Evolutionary conservation across 2,113 vertebrate species (phyloP).

Genomic region (Carassius gibelio): DNA sequence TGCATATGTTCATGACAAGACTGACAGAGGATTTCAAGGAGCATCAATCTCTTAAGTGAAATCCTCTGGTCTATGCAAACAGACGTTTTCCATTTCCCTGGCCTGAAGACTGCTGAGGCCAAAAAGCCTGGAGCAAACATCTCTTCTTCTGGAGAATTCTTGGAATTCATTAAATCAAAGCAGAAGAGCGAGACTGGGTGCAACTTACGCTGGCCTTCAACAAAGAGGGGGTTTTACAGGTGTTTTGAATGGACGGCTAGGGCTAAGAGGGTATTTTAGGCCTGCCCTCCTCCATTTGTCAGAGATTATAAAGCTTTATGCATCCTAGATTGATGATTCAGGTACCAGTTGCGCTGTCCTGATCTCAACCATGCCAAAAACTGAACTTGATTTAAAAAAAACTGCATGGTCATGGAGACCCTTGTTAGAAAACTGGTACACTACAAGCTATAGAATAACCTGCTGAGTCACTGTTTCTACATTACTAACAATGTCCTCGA

Average conservation of each 20-base stretch:
- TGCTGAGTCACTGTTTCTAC: neutral
- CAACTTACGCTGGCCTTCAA: neutral
- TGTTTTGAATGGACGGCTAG: constrained; percentile 10
- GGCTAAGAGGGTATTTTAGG: neutral
- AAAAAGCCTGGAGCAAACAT: constrained; percentile 28
- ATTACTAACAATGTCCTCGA: neutral
- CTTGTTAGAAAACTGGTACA: neutral
- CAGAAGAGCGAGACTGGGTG: neutral
- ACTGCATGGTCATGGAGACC: neutral
- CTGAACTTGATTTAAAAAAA: neutral
- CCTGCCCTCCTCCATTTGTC: neutral
- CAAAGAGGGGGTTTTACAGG: neutral
- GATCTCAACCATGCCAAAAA: neutral
- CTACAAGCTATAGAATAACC: neutral
- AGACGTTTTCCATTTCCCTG: constrained; percentile 24
- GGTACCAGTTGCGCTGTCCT: neutral
- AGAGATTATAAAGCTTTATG: neutral
- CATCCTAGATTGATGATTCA: constrained; percentile 4
- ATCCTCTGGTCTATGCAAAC: constrained; percentile 10
- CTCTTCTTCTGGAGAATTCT: constrained; percentile 16
- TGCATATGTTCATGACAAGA: constrained; percentile 24
- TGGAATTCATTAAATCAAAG: constrained; percentile 2
- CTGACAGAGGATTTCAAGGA: constrained; percentile 22
- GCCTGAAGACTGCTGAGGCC: neutral
- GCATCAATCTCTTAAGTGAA: constrained; percentile 34